Percentiles rank a stretch among this genome's conserved stretches.
These are phyloP conservation scores for Axea sp. DNA, from an alignment of 2,888 invertebrate species.

Conservation along the genomic window DNA sequence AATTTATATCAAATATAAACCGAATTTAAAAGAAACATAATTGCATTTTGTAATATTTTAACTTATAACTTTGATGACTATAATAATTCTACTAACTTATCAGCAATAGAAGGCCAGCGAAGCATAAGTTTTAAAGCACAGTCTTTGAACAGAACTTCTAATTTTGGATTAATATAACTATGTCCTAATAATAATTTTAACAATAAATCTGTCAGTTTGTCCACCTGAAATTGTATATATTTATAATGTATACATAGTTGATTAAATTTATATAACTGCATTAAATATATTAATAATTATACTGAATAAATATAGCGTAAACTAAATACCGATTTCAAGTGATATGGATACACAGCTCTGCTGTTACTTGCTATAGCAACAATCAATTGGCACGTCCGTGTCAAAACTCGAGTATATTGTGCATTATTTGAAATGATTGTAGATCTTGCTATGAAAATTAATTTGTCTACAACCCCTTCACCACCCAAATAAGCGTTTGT, in stretches of 20 bases:
- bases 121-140: conserved; percentile 77
- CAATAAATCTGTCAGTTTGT: conserved; percentile 75
- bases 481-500: conserved; percentile 75
- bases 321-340: conserved; percentile 74
- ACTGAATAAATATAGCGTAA: too few relatives aligned
- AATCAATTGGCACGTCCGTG: conserved; percentile 76
- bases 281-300: conserved; percentile 1
- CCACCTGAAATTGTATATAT: conserved; percentile 71
- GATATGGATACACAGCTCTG: conserved; percentile 76
- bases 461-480: conserved; percentile 76
- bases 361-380: conserved; percentile 77
- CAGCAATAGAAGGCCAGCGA: conserved; percentile 77
- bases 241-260: too few relatives aligned
- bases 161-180: conserved; percentile 75
- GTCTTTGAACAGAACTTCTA: conserved; percentile 75
- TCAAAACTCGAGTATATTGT: conserved; percentile 76
- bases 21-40: background rate
- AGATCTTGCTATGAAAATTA: conserved; percentile 76
- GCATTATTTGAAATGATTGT: conserved; percentile 78
- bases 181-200: conserved; percentile 75
- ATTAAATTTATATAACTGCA: too few relatives aligned
- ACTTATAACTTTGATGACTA: too few relatives aligned
- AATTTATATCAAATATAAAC: too few relatives aligned
- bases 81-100: conserved; percentile 71
- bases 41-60: too few relatives aligned